Conservation (phyloP, 2,113 vertebrate genomes). For the Gracilinanus agilis region DNA sequence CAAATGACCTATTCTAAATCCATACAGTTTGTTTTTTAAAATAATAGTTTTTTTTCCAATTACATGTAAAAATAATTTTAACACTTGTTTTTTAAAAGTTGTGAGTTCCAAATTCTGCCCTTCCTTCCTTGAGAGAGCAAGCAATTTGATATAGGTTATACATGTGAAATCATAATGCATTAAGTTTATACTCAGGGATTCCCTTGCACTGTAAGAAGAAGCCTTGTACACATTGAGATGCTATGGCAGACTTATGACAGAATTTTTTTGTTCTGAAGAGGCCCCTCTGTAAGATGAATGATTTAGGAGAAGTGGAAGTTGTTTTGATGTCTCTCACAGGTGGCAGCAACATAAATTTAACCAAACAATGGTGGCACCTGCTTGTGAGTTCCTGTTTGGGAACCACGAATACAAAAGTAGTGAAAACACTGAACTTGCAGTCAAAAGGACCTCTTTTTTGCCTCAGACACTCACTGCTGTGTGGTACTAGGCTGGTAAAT, state of each 20-base stretch:
- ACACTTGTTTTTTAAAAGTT: too few relatives aligned
- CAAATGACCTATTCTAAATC: neutral
- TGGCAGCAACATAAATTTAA: slow-evolving; percentile 25
- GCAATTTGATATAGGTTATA: too few relatives aligned
- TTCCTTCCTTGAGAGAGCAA: too few relatives aligned
- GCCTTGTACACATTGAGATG: neutral
- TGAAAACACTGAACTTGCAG: neutral
- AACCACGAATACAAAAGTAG: neutral
- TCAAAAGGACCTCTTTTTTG: neutral
- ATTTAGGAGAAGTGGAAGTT: neutral
- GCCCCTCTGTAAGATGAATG: neutral
- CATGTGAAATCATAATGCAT: neutral
- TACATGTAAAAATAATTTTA: too few relatives aligned
- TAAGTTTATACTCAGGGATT: neutral
- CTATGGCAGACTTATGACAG: neutral
- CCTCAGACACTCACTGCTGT: neutral
- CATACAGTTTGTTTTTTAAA: neutral
- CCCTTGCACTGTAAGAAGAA: neutral
- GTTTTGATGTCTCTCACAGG: neutral
- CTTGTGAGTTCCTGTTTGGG: neutral
- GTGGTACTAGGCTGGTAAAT: neutral
- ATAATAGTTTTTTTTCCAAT: slow-evolving; percentile 6
- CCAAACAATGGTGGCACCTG: neutral
- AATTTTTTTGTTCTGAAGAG: neutral
- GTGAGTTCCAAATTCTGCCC: too few relatives aligned